phyloP scores from a whole-genome alignment of 2,113 vertebrate genomes.

The Polypterus senegalus region DNA sequence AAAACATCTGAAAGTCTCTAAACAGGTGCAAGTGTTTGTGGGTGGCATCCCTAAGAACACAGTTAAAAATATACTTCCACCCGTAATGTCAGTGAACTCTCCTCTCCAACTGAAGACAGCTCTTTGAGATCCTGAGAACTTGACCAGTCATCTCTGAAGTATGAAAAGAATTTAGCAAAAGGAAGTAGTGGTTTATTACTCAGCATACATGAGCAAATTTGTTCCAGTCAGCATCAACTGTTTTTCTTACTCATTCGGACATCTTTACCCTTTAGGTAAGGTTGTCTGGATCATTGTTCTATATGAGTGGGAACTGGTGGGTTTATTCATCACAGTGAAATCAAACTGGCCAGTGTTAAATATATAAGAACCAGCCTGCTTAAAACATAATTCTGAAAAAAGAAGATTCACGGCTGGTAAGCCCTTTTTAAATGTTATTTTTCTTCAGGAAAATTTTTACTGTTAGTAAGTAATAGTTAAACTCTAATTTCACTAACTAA shows the following conservation, averaged over 20 bases:
- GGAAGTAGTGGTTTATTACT: constrained; percentile 53
- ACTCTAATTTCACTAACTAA: too few species aligned
- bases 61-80: background rate
- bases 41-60: constrained; percentile 11
- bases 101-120: constrained; percentile 32
- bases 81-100: constrained; percentile 18
- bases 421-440: background rate
- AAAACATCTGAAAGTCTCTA: background rate
- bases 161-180: constrained; percentile 52
- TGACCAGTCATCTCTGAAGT: constrained; percentile 47
- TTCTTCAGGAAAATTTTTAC: too few species aligned
- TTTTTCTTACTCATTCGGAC: constrained; percentile 34
- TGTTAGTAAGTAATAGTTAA: too few species aligned
- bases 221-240: constrained; percentile 34
- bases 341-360: constrained; percentile 13
- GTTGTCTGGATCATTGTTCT: constrained; percentile 21
- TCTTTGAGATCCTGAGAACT: constrained; percentile 50
- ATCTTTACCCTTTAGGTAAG: constrained; percentile 26
- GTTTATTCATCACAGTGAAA: constrained; percentile 19
- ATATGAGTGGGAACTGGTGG: constrained; percentile 17
- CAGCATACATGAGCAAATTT: constrained; percentile 39
- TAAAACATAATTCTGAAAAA: background rate
- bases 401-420: constrained; percentile 9
- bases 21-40: background rate
- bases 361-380: background rate